Conservation (phyloP, 2,113 vertebrate genomes). For the Phrynosoma platyrhinos region DNA sequence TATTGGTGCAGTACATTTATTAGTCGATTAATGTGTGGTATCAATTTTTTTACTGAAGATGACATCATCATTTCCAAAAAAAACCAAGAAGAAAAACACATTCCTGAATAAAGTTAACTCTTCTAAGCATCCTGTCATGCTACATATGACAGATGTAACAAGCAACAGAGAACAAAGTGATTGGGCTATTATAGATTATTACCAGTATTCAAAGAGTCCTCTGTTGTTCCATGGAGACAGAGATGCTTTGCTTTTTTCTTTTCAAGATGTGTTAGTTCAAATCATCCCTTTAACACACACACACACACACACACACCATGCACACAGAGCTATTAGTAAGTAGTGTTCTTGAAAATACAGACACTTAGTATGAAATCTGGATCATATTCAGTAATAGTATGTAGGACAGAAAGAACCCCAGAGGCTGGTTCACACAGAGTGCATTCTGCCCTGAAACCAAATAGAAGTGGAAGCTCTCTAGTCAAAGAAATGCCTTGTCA, state of each 20-base stretch:
- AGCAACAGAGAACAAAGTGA: conserved; percentile 20
- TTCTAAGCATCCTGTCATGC: neutral
- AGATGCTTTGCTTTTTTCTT: conserved; percentile 17
- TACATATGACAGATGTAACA: conserved; percentile 27
- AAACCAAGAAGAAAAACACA: neutral
- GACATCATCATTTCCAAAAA: conserved; percentile 18
- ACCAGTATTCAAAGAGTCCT: conserved; percentile 39
- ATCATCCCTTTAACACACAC: neutral
- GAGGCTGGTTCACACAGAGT: conserved; percentile 51
- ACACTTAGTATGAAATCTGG: conserved; percentile 43
- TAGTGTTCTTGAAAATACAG: conserved; percentile 48
- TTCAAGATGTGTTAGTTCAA: conserved; percentile 56
- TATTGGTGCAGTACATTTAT: neutral
- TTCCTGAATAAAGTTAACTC: conserved; percentile 21
- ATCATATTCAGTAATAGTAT: conserved; percentile 61
- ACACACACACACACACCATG: conserved; percentile 1
- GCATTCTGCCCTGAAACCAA: conserved; percentile 60
- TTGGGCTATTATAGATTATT: conserved; percentile 41
- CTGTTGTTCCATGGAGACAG: conserved; percentile 24
- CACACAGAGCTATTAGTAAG: neutral
- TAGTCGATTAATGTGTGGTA: neutral
- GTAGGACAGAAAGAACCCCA: conserved; percentile 66
- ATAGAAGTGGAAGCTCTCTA: conserved; percentile 42
- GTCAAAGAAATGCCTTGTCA: conserved; percentile 57
- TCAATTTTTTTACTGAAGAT: conserved; percentile 43